Base-by-base conservation (phyloP, 1,140 invertebrate species). In the Drosophila ohnishii region DNA sequence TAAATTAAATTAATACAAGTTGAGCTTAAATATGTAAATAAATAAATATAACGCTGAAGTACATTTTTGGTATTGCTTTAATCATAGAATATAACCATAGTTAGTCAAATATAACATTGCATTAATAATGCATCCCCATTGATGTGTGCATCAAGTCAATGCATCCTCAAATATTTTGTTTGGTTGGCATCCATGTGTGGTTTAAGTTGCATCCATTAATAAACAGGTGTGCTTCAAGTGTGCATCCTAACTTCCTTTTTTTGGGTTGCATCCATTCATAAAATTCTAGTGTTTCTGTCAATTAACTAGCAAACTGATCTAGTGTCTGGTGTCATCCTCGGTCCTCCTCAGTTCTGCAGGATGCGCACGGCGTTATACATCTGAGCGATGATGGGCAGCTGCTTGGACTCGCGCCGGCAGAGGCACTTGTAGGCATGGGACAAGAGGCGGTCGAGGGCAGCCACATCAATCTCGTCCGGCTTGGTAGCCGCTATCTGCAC, bases 281-380 rank as follows among this genome's bases (percentile, higher is more conserved):
- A 37, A 37, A n/a, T 37, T 35, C 4, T n/a, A 37, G 13, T n/a
- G 8, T 25, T 53, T 53, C 25, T 28, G 25, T 28, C 25, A 2
- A 25, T 25, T 25, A 25, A 25, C 25, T 25, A 25, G 25, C 5
- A 5, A 25, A 25, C 25, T 25, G 5, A 25, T 25, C 25, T 53
- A 80, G 73, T 88, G 66, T 57, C 50, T 16, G 11, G 37, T 71
- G 51, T 64, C 8, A 14, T 35, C 65, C 30, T 40, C 28, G 2
- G 11, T 28, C 9, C n/a, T 6, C 7, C 34, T 70, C 44, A 88
- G 11, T 70, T 67, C 64, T 89, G 85, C 50, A 91, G 75, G 30
- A 90, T 53, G 25, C 76, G 74, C 50, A 85, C 81, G n/a, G 90
- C 91, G 50, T 91, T 91, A 65, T 84, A 90, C 85, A 92, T 90